These are phyloP conservation scores for Harpia harpyja DNA, from an alignment of 2,797 vertebrate species.

Conservation along the genomic window DNA sequence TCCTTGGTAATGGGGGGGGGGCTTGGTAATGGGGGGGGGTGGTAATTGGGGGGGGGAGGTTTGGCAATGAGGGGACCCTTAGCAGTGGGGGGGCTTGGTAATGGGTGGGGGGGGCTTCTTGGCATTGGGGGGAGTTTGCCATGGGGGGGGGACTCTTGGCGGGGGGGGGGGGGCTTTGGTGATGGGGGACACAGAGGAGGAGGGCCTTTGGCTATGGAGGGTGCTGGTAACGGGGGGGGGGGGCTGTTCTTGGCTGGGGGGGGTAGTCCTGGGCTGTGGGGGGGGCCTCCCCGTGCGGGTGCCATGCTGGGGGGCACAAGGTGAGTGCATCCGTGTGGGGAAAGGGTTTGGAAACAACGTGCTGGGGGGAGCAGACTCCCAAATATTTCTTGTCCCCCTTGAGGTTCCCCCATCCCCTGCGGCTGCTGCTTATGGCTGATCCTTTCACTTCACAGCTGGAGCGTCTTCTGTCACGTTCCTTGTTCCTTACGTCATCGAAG, in stretches of 20 bases:
- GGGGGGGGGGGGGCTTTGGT: neutral
- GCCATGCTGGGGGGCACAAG: neutral
- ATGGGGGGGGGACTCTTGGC: no score
- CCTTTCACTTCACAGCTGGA: neutral
- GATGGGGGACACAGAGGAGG: no score
- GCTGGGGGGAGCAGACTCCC: neutral
- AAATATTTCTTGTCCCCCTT: neutral
- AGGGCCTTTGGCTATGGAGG: neutral
- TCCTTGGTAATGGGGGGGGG: no score
- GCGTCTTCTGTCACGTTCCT: no score
- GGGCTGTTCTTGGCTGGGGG: no score
- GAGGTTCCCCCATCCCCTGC: fast-evolving
- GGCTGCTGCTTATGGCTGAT: neutral
- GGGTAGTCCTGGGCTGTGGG: neutral
- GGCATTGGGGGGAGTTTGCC: no score
- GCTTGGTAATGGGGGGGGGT: neutral
- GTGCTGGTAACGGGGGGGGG: neutral
- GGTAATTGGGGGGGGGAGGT: no score
- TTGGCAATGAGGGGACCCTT: neutral
- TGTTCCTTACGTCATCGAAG: fast-evolving
- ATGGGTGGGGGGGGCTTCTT: neutral
- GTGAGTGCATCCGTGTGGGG: neutral
- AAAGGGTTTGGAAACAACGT: fast-evolving
- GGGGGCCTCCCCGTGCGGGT: fast-evolving
- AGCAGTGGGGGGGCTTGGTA: no score